These are phyloP conservation scores for Scytalopus superciliaris DNA, from an alignment of 2,113 vertebrate species.

Conservation along the genomic window DNA sequence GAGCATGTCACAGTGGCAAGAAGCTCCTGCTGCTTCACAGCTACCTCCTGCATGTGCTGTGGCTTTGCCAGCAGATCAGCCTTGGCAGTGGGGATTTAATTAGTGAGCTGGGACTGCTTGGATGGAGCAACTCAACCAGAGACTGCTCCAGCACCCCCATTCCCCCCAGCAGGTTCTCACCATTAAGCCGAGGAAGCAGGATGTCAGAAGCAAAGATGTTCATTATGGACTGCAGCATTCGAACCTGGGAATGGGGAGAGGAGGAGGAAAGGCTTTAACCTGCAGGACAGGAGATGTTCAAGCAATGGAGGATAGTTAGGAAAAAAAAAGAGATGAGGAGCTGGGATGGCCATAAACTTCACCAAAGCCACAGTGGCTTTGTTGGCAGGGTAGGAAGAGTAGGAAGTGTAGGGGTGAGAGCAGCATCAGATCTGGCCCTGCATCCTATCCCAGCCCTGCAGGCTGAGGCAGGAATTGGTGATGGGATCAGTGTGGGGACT, in stretches of 20 bases:
- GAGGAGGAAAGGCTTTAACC: not conserved
- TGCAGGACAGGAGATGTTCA: fast-evolving
- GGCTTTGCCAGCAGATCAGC: not conserved
- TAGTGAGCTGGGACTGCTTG: not conserved
- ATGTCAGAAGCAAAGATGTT: conserved; percentile 13
- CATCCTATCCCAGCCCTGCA: not conserved
- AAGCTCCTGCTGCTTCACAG: fast-evolving
- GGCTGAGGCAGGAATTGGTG: not conserved
- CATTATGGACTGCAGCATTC: conserved; percentile 52
- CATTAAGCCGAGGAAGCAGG: conserved; percentile 55
- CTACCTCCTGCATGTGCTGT: fast-evolving
- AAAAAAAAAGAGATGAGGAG: fast-evolving
- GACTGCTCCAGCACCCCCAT: not conserved
- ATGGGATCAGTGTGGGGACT: not conserved
- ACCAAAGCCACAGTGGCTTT: not conserved
- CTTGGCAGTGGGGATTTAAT: not conserved
- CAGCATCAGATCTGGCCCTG: fast-evolving
- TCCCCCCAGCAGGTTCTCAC: conserved; percentile 37
- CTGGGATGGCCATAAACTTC: fast-evolving
- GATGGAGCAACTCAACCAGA: fast-evolving
- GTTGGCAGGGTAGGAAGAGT: fast-evolving
- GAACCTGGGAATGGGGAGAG: conserved; percentile 1
- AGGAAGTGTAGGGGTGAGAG: not conserved
- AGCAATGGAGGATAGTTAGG: not conserved
- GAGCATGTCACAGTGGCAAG: not conserved